Conservation (phyloP, 2,113 vertebrate species). For the Aptenodytes forsteri region DNA sequence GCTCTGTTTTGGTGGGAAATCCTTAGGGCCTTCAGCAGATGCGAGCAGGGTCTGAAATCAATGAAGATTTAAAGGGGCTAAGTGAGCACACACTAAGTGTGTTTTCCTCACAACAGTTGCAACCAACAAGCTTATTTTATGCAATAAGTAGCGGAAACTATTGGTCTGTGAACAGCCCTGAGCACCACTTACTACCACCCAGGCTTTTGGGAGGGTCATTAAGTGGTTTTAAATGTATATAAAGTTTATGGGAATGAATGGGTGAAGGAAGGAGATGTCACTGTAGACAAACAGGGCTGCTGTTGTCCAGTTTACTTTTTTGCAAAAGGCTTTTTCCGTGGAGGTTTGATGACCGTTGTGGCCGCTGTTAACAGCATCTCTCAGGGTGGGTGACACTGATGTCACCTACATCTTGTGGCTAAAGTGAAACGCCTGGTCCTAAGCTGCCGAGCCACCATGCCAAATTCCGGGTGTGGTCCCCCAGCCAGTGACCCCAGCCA, state of each 20-base stretch:
- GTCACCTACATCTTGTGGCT: not conserved
- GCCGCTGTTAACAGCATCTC: not conserved
- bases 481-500: not conserved
- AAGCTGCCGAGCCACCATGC: not conserved
- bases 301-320: not conserved
- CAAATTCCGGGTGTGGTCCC: not conserved
- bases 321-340: not conserved
- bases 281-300: not conserved
- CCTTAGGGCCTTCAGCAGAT: not conserved
- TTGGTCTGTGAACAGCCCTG: not conserved
- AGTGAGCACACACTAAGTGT: not conserved
- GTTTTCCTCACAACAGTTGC: not conserved
- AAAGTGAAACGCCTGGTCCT: accelerated
- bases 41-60: not conserved
- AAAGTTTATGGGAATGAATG: not conserved
- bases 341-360: accelerated
- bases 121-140: not conserved
- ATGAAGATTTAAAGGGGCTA: not conserved
- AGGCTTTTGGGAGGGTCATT: not conserved
- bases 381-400: accelerated
- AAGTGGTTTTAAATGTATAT: not conserved
- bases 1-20: not conserved
- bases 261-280: not conserved
- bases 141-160: not conserved
- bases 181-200: not conserved